Evolutionary conservation across 1,140 invertebrate species (phyloP).

Genomic region (Cyrtorhinus lividipennis): DNA sequence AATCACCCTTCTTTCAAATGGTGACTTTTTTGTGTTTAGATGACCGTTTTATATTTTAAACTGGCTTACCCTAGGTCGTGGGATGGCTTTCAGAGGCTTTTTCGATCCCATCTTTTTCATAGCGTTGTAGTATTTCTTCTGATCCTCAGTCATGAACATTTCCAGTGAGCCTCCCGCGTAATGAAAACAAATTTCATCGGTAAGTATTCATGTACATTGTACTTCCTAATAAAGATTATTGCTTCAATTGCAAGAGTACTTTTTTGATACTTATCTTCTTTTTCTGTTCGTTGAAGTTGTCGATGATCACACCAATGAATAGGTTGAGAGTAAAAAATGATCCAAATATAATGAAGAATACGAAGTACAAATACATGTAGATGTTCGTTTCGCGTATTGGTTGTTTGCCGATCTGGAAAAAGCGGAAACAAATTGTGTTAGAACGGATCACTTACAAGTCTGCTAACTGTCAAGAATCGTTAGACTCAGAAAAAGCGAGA

Average conservation of each 20-base stretch:
- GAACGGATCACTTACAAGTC: too few species aligned
- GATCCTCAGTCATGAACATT: slow-evolving; percentile 99
- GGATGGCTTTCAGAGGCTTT: slow-evolving; percentile 94
- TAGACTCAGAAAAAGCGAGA: too few species aligned
- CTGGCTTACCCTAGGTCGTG: slow-evolving; percentile 80
- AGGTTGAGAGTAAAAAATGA: slow-evolving; percentile 96
- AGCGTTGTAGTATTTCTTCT: slow-evolving; percentile 99
- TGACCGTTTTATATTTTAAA: too few species aligned
- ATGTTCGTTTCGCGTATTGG: slow-evolving; percentile 87
- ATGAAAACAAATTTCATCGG: slow-evolving; percentile 22
- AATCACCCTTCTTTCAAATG: too few species aligned
- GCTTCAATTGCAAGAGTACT: too few species aligned
- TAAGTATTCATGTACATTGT: slow-evolving; percentile 1
- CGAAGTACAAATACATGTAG: slow-evolving; percentile 96
- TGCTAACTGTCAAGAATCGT: too few species aligned
- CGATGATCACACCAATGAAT: slow-evolving; percentile 96
- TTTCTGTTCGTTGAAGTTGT: slow-evolving; percentile 98
- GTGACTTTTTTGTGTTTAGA: too few species aligned
- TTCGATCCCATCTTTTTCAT: slow-evolving; percentile 99
- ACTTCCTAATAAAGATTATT: too few species aligned
- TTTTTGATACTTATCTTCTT: slow-evolving; percentile 58
- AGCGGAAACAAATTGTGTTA: too few species aligned
- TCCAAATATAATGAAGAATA: slow-evolving; percentile 94
- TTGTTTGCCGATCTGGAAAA: slow-evolving; percentile 66
- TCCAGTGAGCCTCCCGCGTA: slow-evolving; percentile 88